Evolutionary conservation across 2,888 invertebrate genomes (phyloP), one percentile per base, ranked within the genome.

Genomic region (Cryptosula pallasiana): DNA sequence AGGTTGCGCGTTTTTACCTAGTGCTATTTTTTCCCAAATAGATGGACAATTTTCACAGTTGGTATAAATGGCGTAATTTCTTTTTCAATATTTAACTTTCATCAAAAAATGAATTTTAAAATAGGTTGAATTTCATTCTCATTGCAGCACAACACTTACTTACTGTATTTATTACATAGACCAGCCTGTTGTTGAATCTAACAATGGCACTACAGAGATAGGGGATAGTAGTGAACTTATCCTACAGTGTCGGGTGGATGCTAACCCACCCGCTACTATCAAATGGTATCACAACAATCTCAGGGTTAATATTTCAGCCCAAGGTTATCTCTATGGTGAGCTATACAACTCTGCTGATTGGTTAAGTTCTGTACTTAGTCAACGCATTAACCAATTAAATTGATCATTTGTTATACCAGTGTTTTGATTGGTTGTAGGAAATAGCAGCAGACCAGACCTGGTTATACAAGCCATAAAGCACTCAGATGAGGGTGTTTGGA

Each of bases 401-500:
- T 45, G 45, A 20, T 45, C 45, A 45, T 13, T 45, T 45, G 45
- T 45, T 45, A 45, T 45, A 20, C 45, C 20, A 45, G 20, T 20
- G 45, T 45, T 45, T 45, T 20, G 20, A 45, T 20, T n/a, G 13
- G n/a, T 63, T 63, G 13, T n/a, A 63, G 63, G 63, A 16, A 63
- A 63, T 34, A 32, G 32, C 34, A 63, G 32, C n/a, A 63, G 29
- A 2, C 63, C 63, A 9, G 27, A 27, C n/a, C 63, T 63, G 5
- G 3, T 5, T n/a, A 27, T 63, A 2, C 27, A 13, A 27, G 25
- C 13, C 13, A 32, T 63, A 13, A 5, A 25, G 5, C 63, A 63
- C 63, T 63, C 34, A 13, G 63, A 63, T 63, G 63, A 63, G 27
- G 63, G 63, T 5, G 3, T 3, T 13, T 63, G 63, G 63, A 27